Base-by-base conservation (phyloP, 2,113 vertebrate genomes). In the Rana temporaria region DNA sequence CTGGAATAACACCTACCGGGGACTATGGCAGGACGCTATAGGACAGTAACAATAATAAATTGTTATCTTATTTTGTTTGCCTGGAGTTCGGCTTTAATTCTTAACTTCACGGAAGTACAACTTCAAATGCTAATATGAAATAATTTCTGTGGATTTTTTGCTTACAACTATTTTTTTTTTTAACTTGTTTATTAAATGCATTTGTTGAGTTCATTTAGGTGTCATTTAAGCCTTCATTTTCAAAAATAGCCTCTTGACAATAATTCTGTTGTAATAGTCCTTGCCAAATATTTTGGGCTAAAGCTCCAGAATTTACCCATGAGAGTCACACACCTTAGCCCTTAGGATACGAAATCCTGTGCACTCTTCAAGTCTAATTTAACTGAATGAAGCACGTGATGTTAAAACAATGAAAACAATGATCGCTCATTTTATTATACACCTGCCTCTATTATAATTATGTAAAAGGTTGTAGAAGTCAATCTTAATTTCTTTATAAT, bases 341-440 rank as follows among this genome's bases (percentile, higher is more conserved):
- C 55, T 32, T 19, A 74, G 71, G 71, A 74, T 56, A 74, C 34
- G 32, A 59, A 32, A 30, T 56, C 38, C 26, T 59, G 71, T 59
- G 20, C 59, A 74, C 59, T 74, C 59, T 34, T 74, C 24, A 38
- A 56, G 70, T 53, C 30, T 17, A 34, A 74, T 59, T 74, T 74
- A 56, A 60, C 59, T 60, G 19, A 60, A 60, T 12, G 22, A 60
- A 60, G 20, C 59, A 48, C 20, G 59, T 20, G 71, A 18, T 74
- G 57, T 30, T 76, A 22, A 76, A 76, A 76, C 73, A 76, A 76
- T 52, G 17, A 22, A 76, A 76, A 76, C 73, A 76, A 76, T 52
- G 17, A 53, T 16, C 26, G 7, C 32, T 65, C 59, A 65, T 65
- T 65, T 76, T 63, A 48, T 22, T 63, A 76, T 60, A 42, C 34